Base-by-base conservation (phyloP, 2,888 invertebrate genomes). In the Bugula neritina region DNA sequence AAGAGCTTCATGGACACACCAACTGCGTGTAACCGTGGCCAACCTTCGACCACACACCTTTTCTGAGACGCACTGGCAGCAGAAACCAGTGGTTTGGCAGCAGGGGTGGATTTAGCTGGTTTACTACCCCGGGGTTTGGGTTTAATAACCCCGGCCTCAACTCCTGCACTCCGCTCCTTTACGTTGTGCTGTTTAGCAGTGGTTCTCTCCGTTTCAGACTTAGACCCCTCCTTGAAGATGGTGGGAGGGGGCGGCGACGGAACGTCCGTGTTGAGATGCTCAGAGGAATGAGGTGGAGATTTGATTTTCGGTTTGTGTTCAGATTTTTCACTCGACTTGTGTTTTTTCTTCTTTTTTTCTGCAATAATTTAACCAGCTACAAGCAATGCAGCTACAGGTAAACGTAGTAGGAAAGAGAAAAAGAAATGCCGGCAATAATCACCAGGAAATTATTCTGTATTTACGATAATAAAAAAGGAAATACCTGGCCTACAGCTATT, bases 321-420 rank as follows among this genome's bases (percentile, higher is more conserved):
- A 17, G n/a, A 52, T 34, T 27, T 72, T 31, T 72, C 63, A 34
- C 17, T 72, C 21, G 71, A 43, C 69, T 55, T 43, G 31, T 75
- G 71, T 27, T 73, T 72, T 69, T 73, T 75, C 73, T 71, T 75
- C 69, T 55, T 71, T 31, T 72, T 75, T 72, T 63, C 63, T 63
- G 5, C n/a, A n/a, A n/a, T n/a, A n/a, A n/a, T n/a, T n/a, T n/a
- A n/a, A n/a, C n/a, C n/a, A n/a, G n/a, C n/a, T n/a, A n/a, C n/a
- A n/a, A n/a, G n/a, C n/a, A n/a, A n/a, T n/a, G n/a, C n/a, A n/a
- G n/a, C n/a, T n/a, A n/a, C n/a, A n/a, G n/a, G n/a, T n/a, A n/a
- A n/a, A n/a, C n/a, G n/a, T n/a, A n/a, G n/a, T n/a, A n/a, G n/a
- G n/a, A n/a, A n/a, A n/a, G n/a, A n/a, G n/a, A n/a, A n/a, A n/a